Percentiles rank a stretch among this genome's conserved stretches.
Evolutionary conservation across 2,113 vertebrate genomes (phyloP).

Genomic region (Hipposideros armiger): DNA sequence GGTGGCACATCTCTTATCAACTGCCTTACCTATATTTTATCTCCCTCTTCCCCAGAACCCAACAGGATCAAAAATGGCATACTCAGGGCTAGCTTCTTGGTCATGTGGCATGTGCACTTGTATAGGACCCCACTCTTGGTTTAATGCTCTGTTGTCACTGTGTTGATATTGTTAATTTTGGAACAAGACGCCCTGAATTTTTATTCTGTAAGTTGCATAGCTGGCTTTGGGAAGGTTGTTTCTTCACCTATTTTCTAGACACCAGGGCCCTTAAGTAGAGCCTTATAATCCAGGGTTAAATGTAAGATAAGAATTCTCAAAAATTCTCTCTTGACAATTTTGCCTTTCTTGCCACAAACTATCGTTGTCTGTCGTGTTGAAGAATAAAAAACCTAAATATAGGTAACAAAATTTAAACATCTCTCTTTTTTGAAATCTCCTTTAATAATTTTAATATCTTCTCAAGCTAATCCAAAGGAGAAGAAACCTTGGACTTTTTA

Average conservation of each 20-base stretch:
- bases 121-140: accelerated
- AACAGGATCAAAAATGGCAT: neutral
- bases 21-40: neutral
- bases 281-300: neutral
- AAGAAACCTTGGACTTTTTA: neutral
- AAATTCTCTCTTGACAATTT: neutral
- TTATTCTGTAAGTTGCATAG: neutral
- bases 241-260: neutral
- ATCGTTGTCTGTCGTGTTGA: neutral
- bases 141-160: neutral
- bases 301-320: neutral
- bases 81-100: accelerated
- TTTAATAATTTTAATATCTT: neutral
- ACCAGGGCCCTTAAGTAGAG: neutral
- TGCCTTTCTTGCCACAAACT: neutral
- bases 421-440: neutral
- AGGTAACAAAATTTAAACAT: neutral
- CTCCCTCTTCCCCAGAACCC: neutral
- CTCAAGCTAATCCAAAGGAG: neutral
- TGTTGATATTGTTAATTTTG: neutral
- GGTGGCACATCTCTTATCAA: neutral
- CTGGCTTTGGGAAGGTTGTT: neutral
- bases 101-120: neutral
- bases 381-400: neutral
- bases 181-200: neutral